Conservation (phyloP, 2,113 vertebrate species). For the Cochlearius cochlearius region DNA sequence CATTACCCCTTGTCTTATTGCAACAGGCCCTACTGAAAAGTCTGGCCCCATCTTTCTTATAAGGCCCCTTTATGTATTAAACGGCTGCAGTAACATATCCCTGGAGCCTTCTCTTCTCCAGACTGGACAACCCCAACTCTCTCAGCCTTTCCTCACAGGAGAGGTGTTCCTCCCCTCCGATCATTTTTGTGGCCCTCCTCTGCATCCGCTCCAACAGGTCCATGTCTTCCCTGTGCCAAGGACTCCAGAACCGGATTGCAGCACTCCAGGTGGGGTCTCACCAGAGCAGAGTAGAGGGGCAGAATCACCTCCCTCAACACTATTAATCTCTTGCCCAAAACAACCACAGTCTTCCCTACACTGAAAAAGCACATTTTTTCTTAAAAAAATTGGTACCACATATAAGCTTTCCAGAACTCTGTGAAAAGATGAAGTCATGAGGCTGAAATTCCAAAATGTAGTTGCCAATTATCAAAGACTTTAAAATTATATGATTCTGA, state of each 20-base stretch:
- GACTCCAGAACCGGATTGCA: not conserved
- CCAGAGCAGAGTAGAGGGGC: not conserved
- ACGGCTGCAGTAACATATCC: not conserved
- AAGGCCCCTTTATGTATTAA: not conserved
- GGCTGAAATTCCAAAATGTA: not conserved
- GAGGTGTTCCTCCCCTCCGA: not conserved
- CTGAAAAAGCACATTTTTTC: not conserved
- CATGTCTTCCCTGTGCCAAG: not conserved
- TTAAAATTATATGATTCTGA: not conserved
- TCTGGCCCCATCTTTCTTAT: not conserved
- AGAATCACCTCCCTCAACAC: not conserved
- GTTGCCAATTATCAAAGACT: not conserved
- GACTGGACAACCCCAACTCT: not conserved
- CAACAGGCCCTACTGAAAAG: not conserved
- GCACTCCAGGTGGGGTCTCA: not conserved
- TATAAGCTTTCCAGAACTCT: not conserved
- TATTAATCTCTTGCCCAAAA: not conserved
- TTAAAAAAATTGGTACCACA: not conserved
- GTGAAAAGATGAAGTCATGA: not conserved
- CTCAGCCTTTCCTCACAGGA: rapidly evolving
- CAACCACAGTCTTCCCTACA: not conserved
- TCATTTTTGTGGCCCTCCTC: no score
- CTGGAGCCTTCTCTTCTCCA: not conserved
- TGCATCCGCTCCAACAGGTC: not conserved
- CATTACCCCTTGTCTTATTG: rapidly evolving